phyloP scores from a whole-genome alignment of 2,888 invertebrate species.

The Andricus quercusramuli region DNA sequence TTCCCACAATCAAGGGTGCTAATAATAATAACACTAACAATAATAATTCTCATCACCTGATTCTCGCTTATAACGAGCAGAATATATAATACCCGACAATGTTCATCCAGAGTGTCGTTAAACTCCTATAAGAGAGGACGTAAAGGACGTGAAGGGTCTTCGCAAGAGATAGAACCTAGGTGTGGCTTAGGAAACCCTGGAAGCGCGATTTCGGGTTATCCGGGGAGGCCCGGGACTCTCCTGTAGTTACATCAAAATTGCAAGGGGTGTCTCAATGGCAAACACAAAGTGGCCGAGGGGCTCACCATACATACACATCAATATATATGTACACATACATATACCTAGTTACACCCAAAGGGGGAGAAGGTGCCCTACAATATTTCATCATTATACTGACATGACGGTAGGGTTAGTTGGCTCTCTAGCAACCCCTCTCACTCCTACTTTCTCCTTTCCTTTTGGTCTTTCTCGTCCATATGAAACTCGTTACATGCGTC shows the following conservation, averaged over 20 bases:
- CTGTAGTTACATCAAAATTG: slow-evolving; percentile 73
- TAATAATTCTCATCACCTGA: neutral
- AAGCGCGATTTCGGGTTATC: slow-evolving; percentile 61
- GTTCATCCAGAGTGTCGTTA: neutral
- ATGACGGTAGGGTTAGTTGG: slow-evolving; percentile 73
- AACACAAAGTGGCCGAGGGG: slow-evolving; percentile 65
- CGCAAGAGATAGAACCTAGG: slow-evolving; percentile 45
- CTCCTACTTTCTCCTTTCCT: slow-evolving; percentile 5
- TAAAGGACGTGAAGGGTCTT: slow-evolving; percentile 12
- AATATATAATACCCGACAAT: neutral
- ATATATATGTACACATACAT: neutral
- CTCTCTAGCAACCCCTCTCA: slow-evolving; percentile 50
- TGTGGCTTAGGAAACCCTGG: slow-evolving; percentile 43
- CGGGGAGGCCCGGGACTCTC: slow-evolving; percentile 61
- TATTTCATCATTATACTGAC: slow-evolving; percentile 78
- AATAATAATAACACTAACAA: neutral
- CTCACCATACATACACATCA: slow-evolving; percentile 50
- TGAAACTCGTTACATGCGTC: slow-evolving; percentile 74
- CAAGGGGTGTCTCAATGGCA: slow-evolving; percentile 63
- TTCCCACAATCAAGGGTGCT: neutral
- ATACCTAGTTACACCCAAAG: slow-evolving; percentile 4
- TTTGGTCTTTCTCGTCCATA: slow-evolving; percentile 51
- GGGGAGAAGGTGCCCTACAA: slow-evolving; percentile 62
- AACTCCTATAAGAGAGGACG: slow-evolving; percentile 6
- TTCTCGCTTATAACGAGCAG: neutral